phyloP scores from a whole-genome alignment of 2,797 vertebrate genomes.

The Alosa sapidissima region DNA sequence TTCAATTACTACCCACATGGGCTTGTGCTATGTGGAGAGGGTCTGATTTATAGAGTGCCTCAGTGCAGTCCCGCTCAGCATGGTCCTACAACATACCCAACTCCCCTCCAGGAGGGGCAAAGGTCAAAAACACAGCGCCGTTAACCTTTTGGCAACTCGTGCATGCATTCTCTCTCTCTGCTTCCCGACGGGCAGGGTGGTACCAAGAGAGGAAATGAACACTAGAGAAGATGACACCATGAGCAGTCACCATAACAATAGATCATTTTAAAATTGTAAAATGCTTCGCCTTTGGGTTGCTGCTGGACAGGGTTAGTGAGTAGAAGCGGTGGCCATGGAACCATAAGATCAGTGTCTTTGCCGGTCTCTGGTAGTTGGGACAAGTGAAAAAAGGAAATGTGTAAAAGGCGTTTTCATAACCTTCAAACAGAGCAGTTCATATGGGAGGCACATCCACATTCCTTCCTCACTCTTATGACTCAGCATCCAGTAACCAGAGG shows the following conservation, averaged over 20 bases:
- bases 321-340: not conserved
- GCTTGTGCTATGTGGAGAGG: conserved; percentile 59
- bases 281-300: not conserved
- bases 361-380: not conserved
- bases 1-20: conserved; percentile 87
- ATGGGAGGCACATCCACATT: not conserved
- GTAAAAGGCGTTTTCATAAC: not conserved
- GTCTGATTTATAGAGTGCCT: conserved; percentile 85
- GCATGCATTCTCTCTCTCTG: not conserved
- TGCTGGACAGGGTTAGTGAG: not conserved
- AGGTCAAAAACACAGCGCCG: conserved; percentile 78
- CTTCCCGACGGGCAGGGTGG: not conserved
- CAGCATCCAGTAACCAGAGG: not conserved
- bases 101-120: conserved; percentile 83
- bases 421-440: too few relatives aligned
- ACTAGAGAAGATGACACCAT: conserved; percentile 8
- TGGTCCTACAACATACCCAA: conserved; percentile 79
- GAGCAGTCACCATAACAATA: not conserved
- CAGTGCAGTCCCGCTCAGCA: conserved; percentile 79
- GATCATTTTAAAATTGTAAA: not conserved
- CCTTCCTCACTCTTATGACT: not conserved
- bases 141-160: conserved; percentile 71
- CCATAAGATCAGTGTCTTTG: not conserved
- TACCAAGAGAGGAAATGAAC: not conserved
- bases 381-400: not conserved